Evolutionary conservation across 2,797 vertebrate species (phyloP).

Genomic region (Eurystomus glaucurus): DNA sequence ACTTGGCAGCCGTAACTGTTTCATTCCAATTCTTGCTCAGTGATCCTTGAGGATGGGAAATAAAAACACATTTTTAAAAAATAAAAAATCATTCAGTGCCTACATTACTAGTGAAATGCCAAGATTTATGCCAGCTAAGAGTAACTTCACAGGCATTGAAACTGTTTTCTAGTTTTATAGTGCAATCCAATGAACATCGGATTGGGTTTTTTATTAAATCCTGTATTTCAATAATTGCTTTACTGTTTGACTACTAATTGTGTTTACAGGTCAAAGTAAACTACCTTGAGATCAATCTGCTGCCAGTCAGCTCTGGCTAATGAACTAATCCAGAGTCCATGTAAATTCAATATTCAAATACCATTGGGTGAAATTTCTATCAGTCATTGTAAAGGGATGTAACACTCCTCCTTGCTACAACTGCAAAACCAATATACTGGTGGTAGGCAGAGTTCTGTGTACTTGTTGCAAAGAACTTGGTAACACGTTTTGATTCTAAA

Average conservation of each 20-base stretch:
- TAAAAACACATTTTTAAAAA: neutral
- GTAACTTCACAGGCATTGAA: neutral
- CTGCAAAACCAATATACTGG: neutral
- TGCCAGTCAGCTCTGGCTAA: neutral
- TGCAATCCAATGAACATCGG: fast-evolving
- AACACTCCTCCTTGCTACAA: neutral
- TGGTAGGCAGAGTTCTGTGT: neutral
- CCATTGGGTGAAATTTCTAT: neutral
- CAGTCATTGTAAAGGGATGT: neutral
- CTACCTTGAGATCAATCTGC: neutral
- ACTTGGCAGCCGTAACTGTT: neutral
- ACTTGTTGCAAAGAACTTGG: neutral
- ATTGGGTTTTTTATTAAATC: neutral
- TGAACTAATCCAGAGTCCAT: neutral
- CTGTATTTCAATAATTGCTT: neutral
- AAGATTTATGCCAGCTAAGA: neutral
- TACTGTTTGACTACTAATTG: neutral
- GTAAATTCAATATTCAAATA: neutral
- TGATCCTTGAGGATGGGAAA: neutral
- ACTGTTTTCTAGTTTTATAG: neutral
- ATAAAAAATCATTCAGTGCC: neutral
- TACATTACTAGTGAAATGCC: neutral
- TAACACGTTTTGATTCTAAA: neutral
- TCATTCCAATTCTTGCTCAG: neutral
- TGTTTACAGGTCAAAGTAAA: neutral